phyloP scores from a whole-genome alignment of 2,888 invertebrate species.

The Dysmachus trigonus region DNA sequence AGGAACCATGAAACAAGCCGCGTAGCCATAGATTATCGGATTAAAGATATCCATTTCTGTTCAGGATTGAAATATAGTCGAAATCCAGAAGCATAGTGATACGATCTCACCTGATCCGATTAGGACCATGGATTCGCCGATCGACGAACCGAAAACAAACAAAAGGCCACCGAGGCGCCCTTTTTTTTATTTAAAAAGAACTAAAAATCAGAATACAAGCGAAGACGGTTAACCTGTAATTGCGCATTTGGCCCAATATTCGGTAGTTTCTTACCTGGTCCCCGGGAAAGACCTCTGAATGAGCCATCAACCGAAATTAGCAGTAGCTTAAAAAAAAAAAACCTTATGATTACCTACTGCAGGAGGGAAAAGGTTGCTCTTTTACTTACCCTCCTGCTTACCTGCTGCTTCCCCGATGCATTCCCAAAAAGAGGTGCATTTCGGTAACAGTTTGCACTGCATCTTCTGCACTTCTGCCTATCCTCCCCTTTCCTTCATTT shows the following conservation, averaged over 20 bases:
- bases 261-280: slow-evolving; percentile 21
- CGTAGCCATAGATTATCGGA: slow-evolving; percentile 40
- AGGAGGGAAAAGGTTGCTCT: not conserved
- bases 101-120: slow-evolving; percentile 37
- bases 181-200: slow-evolving; percentile 44
- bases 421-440: not conserved
- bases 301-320: slow-evolving; percentile 9
- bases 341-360: not conserved
- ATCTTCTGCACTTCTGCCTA: not conserved
- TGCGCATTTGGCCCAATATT: slow-evolving; percentile 36
- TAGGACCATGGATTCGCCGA: slow-evolving; percentile 12
- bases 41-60: slow-evolving; percentile 47
- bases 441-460: not conserved
- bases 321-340: not conserved
- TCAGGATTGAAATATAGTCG: slow-evolving; percentile 18
- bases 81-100: slow-evolving; percentile 31
- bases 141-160: slow-evolving; percentile 34
- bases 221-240: slow-evolving; percentile 38
- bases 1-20: slow-evolving; percentile 4
- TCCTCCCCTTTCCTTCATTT: too few relatives aligned
- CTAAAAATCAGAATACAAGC: slow-evolving; percentile 32
- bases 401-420: not conserved
- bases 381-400: not conserved
- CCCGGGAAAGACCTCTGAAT: not conserved
- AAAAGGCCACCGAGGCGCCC: slow-evolving; percentile 37